Evolutionary conservation across 2,888 invertebrate genomes (phyloP).

Genomic region (Chymomyza caudatula): DNA sequence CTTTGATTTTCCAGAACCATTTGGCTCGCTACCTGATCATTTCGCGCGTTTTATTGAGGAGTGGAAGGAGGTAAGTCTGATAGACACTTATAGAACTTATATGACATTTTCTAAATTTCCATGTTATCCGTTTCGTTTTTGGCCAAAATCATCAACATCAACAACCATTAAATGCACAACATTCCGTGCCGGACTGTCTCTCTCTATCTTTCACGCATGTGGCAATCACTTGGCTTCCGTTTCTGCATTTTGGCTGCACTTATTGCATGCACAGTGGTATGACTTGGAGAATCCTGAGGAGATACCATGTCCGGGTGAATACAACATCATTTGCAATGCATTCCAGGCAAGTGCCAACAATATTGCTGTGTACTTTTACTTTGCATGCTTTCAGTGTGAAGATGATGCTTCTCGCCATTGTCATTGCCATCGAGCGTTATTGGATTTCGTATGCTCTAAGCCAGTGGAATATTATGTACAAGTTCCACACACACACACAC

Average conservation of each 20-base stretch:
- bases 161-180: conserved; percentile 51
- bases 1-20: conserved; percentile 83
- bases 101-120: conserved; percentile 32
- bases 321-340: conserved; percentile 82
- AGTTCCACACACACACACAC: conserved; percentile 39
- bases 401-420: conserved; percentile 33
- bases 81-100: conserved; percentile 55
- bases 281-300: conserved; percentile 91
- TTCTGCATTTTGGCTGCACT: conserved; percentile 6
- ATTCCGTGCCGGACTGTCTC: conserved; percentile 1
- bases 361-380: conserved; percentile 46
- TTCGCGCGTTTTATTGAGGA: conserved; percentile 79
- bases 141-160: conserved; percentile 25
- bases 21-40: conserved; percentile 83
- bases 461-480: conserved; percentile 73
- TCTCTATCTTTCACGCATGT: conserved; percentile 34
- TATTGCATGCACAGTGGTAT: conserved; percentile 83
- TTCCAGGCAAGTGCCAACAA: conserved; percentile 79
- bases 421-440: conserved; percentile 68
- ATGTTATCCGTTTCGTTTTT: neutral
- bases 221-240: conserved; percentile 64
- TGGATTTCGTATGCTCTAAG: conserved; percentile 71
- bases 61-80: conserved; percentile 84
- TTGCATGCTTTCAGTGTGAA: conserved; percentile 64
- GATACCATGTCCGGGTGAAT: conserved; percentile 84